Evolutionary conservation across 2,888 invertebrate genomes (phyloP).

Genomic region (Campoplex nolae): DNA sequence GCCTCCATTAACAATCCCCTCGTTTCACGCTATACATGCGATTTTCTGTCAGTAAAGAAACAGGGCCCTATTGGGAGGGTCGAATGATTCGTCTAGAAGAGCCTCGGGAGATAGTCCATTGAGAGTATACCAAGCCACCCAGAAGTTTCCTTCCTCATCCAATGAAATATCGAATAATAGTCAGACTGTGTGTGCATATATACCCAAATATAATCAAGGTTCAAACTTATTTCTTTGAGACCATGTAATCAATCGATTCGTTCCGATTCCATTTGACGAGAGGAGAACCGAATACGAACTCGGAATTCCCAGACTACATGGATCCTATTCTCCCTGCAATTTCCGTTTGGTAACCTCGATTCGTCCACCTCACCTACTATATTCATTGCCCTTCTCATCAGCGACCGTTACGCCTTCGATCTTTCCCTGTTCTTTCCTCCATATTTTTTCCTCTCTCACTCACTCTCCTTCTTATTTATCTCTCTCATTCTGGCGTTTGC

Average conservation of each 20-base stretch:
- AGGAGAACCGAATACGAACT: constrained; percentile 36
- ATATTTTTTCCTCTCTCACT: constrained; percentile 46
- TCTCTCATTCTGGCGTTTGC: constrained; percentile 59
- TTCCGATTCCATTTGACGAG: constrained; percentile 38
- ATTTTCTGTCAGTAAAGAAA: neutral
- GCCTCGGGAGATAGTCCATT: constrained; percentile 74
- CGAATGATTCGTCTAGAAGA: constrained; percentile 13
- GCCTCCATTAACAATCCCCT: constrained; percentile 26
- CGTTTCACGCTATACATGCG: neutral
- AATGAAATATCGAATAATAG: constrained; percentile 30
- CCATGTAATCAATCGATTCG: constrained; percentile 56
- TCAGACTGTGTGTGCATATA: neutral
- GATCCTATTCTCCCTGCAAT: constrained; percentile 34
- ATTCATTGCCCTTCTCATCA: constrained; percentile 48
- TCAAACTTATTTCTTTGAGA: constrained; percentile 47
- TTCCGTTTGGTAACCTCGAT: constrained; percentile 63
- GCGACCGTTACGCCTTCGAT: constrained; percentile 64
- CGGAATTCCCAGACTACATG: constrained; percentile 45
- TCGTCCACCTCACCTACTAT: constrained; percentile 45
- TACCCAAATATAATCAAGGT: constrained; percentile 34
- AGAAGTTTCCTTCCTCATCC: constrained; percentile 29
- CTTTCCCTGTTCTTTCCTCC: constrained; percentile 52
- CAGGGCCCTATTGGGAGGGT: neutral
- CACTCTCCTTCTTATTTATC: constrained; percentile 34
- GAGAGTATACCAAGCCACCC: constrained; percentile 1